A percentile compares a stretch with the other conserved stretches of the same genome.
phyloP scores from a whole-genome alignment of 2,113 vertebrate genomes.

The Aramus guarauna region DNA sequence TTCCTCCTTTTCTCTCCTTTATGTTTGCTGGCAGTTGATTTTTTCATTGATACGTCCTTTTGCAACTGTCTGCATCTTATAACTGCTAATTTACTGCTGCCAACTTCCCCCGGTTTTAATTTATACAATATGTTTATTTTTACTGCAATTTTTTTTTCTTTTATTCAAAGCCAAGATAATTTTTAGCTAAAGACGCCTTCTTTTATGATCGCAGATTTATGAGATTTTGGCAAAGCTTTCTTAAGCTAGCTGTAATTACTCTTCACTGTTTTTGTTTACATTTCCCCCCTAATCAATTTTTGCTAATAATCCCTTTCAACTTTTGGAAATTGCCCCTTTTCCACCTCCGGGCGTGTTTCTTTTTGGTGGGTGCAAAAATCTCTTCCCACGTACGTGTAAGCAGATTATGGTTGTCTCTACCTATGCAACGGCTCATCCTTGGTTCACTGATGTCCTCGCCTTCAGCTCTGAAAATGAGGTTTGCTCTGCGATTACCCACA shows the following conservation, averaged over 20 bases:
- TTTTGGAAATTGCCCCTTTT: conserved; percentile 9
- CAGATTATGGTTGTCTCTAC: neutral
- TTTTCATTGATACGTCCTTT: conserved; percentile 28
- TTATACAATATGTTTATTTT: conserved; percentile 64
- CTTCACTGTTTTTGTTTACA: conserved; percentile 48
- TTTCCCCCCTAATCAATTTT: conserved; percentile 49
- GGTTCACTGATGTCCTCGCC: accelerated
- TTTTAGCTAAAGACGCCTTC: conserved; percentile 46
- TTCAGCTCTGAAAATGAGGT: neutral
- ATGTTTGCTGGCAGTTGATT: neutral
- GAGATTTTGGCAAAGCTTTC: conserved; percentile 34
- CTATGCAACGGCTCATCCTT: neutral
- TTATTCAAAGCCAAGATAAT: conserved; percentile 58
- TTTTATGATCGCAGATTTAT: conserved; percentile 31
- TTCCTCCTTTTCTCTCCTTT: neutral
- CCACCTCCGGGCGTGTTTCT: neutral
- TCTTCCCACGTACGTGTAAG: neutral
- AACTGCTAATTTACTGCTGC: conserved; percentile 37
- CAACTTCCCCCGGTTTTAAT: conserved; percentile 50
- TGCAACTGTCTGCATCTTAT: conserved; percentile 9
- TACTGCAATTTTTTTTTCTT: conserved; percentile 38
- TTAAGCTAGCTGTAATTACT: conserved; percentile 5
- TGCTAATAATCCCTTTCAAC: conserved; percentile 47
- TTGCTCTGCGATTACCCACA: neutral
- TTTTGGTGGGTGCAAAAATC: neutral